Evolutionary conservation across 2,888 invertebrate species (phyloP).

Genomic region (Acanthopleura granulata): DNA sequence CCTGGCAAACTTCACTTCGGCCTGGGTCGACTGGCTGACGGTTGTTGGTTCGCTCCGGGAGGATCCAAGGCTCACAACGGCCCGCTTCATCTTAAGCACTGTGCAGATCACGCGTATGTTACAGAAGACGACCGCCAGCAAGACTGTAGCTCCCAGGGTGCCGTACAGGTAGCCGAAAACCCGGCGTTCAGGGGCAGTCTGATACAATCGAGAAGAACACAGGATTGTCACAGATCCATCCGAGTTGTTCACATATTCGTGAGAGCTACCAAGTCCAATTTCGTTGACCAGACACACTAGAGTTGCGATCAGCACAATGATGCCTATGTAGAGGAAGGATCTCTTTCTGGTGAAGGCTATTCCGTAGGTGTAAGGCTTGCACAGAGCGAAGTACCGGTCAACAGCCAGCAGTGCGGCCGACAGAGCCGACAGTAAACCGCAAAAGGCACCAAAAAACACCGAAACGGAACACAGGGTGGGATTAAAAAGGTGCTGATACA

Average conservation of each 20-base stretch:
- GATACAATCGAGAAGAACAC: background rate
- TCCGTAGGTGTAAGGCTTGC: background rate
- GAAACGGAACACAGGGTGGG: background rate
- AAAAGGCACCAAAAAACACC: background rate
- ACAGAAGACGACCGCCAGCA: constrained; percentile 5
- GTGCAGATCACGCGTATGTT: background rate
- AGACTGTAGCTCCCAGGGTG: background rate
- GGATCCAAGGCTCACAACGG: background rate
- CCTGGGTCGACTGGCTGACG: background rate
- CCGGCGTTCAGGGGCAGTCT: background rate
- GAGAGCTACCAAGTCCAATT: background rate
- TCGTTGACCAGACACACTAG: background rate
- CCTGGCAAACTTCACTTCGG: background rate
- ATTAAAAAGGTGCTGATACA: background rate
- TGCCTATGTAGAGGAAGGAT: background rate
- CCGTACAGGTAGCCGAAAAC: constrained; percentile 6
- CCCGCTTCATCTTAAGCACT: constrained; percentile 1
- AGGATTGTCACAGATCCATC: background rate
- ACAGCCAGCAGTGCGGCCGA: background rate
- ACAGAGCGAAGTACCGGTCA: constrained; percentile 10
- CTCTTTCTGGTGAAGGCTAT: background rate
- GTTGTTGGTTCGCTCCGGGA: background rate
- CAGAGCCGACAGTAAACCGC: background rate
- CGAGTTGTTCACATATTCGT: background rate
- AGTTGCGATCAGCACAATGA: background rate